Base-by-base conservation (phyloP, 2,113 vertebrate genomes). In the Seriola quinqueradiata region DNA sequence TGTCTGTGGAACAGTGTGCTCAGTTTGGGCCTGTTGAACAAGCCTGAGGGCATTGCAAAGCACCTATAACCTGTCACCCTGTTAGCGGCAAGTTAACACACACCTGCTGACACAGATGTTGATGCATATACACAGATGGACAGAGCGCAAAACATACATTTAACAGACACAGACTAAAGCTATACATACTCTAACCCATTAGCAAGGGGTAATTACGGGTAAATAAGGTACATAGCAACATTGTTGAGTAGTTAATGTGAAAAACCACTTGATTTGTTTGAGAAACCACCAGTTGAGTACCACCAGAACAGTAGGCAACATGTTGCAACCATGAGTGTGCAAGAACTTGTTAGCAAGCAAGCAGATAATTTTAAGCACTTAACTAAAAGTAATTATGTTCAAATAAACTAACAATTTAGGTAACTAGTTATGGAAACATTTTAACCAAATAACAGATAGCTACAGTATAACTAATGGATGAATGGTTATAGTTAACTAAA, bases 1-100 rank as follows among this genome's bases (percentile, higher is more conserved):
- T 92, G 87, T 92, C 71, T 87, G 48, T 75, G 78, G 66, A 57
- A 70, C 32, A 28, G 54, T 50, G 52, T 16, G 54, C 75, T 66
- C 42, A 16, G 46, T 67, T 36, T 1, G 32, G 44, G 25, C 46
- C 58, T 59, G 79, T 71, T 63, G 32, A 74, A 70, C 19, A 58
- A 46, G 58, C 66, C 42, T 21, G 9, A 68, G 32, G 67, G 65
- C 75, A 3, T 74, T 7, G 3, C 60, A 36, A 66, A 17, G 69
- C 55, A 48, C 57, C 48, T 48, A 28, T 28, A 73, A 86, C 73
- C 59, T 75, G 75, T 61, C 75, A 75, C 55, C 72, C 67, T 81
- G 75, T 34, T 16, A 38, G 71, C 52, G 57, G 38, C 19, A 67
- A 82, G 58, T 81, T 74, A 68, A 79, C 70, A 69, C 70, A 79